Base-by-base conservation (phyloP, 2,888 invertebrate species). In the Lasioglossum calceatum region DNA sequence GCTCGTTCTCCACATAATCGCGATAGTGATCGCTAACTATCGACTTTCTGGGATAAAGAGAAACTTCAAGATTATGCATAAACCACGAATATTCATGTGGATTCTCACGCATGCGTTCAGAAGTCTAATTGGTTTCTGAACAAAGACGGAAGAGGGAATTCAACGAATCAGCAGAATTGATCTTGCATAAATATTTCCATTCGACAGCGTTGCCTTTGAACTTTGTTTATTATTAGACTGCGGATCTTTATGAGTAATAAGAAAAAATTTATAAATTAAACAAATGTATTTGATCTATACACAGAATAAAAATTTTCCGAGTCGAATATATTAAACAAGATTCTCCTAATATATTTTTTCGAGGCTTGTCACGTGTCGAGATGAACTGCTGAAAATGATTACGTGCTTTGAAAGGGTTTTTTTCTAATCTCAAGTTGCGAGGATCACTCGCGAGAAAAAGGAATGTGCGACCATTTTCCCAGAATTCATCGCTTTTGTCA, bases 11-110 rank as follows among this genome's bases (percentile, higher is more conserved):
- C 39, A 14, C 54, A 54, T 79, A 79, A 85, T 83, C 76, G 64
- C 36, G 70, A 71, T 77, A 61, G 58, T 23, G 82, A 83, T 58
- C 71, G 47, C 47, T 10, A 80, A 78, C 78, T 47, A 39, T 74
- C 27, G 36, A 36, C 70, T 70, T 39, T 19, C 39, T 12, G 0
- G 19, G 39, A 70, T 70, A 8, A 70, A 36, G 36, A 70, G 39
- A 19, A 36, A 67, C 67, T 67, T 36, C 10, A 4, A 36, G 10
- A 70, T 70, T 39, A 39, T 70, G 39, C 39, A 70, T 67, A 36
- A 61, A 14, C 61, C 61, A 8, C 19, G 67, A 67, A 67, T 19
- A 36, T 36, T 67, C 19, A 19, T 36, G 32, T 8, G 36, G 36
- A 19, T 67, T 19, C 19, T 14, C 14, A 14, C 5, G 27, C 4